phyloP scores from a whole-genome alignment of 2,797 vertebrate genomes.

The Acanthurus leucopareius region DNA sequence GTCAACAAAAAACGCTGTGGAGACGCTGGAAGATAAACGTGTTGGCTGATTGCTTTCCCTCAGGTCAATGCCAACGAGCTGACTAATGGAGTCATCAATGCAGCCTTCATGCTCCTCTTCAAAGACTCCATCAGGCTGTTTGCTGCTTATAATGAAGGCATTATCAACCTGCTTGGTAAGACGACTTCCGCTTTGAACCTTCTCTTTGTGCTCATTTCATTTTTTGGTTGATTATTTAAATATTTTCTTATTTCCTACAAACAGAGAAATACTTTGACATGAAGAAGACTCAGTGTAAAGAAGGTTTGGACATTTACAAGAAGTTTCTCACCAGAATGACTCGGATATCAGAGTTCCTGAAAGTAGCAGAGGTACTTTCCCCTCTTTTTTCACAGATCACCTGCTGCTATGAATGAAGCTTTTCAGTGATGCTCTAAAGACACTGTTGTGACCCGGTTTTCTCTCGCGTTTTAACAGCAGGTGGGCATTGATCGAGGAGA shows the following conservation, averaged over 20 bases:
- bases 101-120: slow-evolving; percentile 99
- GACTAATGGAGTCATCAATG: slow-evolving; percentile 99
- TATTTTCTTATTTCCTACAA: slow-evolving; percentile 1
- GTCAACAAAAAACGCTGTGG: slow-evolving; percentile 35
- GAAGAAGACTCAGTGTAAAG: slow-evolving; percentile 99
- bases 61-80: slow-evolving; percentile 99
- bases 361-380: slow-evolving; percentile 96
- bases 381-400: not conserved
- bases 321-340: slow-evolving; percentile 99
- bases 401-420: not conserved
- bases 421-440: not conserved
- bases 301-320: slow-evolving; percentile 99
- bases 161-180: slow-evolving; percentile 98
- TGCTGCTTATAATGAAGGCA: slow-evolving; percentile 99
- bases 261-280: slow-evolving; percentile 99
- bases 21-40: slow-evolving; percentile 49
- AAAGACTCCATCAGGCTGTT: slow-evolving; percentile 99
- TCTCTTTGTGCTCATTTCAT: not conserved
- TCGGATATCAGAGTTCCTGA: slow-evolving; percentile 98
- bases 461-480: slow-evolving; percentile 88
- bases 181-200: not conserved
- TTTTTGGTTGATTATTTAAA: not conserved
- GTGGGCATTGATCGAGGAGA: slow-evolving; percentile 99
- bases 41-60: slow-evolving; percentile 55
- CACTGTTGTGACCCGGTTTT: slow-evolving; percentile 14